Percentiles rank a stretch among this genome's conserved stretches.
Conservation (phyloP, 2,113 vertebrate genomes). For the Cyanocitta stelleri region DNA sequence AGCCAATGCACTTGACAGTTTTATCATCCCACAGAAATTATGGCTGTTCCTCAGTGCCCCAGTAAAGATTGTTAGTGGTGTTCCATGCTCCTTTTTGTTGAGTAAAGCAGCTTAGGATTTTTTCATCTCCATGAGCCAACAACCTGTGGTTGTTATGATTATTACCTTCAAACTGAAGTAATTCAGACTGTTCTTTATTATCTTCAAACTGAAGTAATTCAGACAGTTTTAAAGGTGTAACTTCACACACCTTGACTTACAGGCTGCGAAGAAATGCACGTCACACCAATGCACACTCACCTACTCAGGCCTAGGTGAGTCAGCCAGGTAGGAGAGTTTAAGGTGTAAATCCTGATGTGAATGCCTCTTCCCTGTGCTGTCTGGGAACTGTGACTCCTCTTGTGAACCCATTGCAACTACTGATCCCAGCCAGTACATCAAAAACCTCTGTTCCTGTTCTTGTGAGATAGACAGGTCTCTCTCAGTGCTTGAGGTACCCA, state of each 20-base stretch:
- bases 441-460: background rate
- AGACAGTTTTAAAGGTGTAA: background rate
- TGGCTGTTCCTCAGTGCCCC: background rate
- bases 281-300: background rate
- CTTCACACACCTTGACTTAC: background rate
- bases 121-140: background rate
- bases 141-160: background rate
- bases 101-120: background rate
- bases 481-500: background rate
- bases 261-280: background rate
- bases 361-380: background rate
- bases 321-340: background rate
- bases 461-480: background rate
- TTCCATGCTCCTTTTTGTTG: background rate
- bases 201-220: background rate
- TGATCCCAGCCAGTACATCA: background rate
- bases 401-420: fast-evolving
- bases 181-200: background rate
- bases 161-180: background rate
- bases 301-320: background rate
- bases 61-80: fast-evolving
- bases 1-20: background rate
- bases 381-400: background rate
- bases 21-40: background rate
- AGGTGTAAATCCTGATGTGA: background rate